phyloP scores from a whole-genome alignment of 2,888 invertebrate species.

The Microplitis manilae region DNA sequence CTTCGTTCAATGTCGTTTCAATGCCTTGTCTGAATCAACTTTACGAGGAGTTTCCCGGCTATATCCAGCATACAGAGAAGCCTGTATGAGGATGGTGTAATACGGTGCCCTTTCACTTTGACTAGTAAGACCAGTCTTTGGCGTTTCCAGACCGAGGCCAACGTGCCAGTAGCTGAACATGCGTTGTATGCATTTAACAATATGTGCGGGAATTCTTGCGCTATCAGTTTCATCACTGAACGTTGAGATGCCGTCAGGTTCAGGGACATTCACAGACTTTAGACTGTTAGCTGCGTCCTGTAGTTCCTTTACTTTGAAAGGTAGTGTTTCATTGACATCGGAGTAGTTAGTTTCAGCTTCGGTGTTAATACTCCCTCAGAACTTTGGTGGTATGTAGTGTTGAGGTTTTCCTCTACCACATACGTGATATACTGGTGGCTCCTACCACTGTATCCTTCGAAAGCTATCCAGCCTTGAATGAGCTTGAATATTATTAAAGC shows the following conservation, averaged over 20 bases:
- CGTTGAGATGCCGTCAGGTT: conserved; percentile 42
- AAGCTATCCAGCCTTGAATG: conserved; percentile 26
- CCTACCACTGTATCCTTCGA: conserved; percentile 36
- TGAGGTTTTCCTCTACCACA: neutral
- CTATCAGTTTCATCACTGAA: conserved; percentile 31
- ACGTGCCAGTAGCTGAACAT: conserved; percentile 39
- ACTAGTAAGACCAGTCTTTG: conserved; percentile 43
- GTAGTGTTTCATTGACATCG: neutral
- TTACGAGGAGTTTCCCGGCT: conserved; percentile 45
- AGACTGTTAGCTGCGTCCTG: conserved; percentile 35
- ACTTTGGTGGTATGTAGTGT: too few species aligned
- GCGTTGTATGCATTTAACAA: conserved; percentile 43
- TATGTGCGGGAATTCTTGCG: conserved; percentile 25
- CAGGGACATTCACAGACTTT: conserved; percentile 39
- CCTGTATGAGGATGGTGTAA: conserved; percentile 39
- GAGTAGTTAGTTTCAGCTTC: conserved; percentile 19
- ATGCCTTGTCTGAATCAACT: conserved; percentile 45
- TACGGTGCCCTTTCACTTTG: conserved; percentile 26
- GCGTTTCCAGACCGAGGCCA: conserved; percentile 39
- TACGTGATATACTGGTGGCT: conserved; percentile 40
- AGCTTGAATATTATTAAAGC: conserved; percentile 15
- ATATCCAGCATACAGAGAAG: conserved; percentile 40
- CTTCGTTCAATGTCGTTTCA: conserved; percentile 30
- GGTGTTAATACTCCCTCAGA: neutral
- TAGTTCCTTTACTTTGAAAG: conserved; percentile 28